A percentile compares a stretch with the other conserved stretches of the same genome.
phyloP scores from a whole-genome alignment of 2,113 vertebrate genomes.

The Cyphomyrus discorhynchus region DNA sequence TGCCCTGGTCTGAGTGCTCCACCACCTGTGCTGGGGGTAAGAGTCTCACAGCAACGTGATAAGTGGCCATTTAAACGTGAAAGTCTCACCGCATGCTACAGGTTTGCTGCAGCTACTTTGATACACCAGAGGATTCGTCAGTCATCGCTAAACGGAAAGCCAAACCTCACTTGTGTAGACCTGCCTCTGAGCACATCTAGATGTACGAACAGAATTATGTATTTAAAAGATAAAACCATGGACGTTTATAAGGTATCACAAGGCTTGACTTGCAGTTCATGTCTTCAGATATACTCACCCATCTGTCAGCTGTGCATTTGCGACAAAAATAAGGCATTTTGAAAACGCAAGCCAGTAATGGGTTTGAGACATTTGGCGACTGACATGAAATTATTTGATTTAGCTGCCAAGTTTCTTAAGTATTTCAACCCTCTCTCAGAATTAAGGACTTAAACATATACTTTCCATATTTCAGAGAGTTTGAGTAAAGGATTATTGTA shows the following conservation, averaged over 20 bases:
- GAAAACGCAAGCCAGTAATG: conserved; percentile 36
- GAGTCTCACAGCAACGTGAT: conserved; percentile 10
- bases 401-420: conserved; percentile 38
- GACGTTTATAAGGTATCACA: background rate
- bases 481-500: conserved; percentile 41
- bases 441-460: conserved; percentile 43
- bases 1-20: conserved; percentile 93
- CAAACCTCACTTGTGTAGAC: background rate
- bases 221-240: background rate
- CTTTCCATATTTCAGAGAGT: conserved; percentile 41
- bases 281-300: background rate
- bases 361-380: background rate
- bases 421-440: conserved; percentile 26
- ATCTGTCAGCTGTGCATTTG: background rate
- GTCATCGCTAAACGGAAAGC: background rate
- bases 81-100: background rate
- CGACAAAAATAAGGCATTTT: background rate
- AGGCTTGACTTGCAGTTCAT: background rate
- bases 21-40: conserved; percentile 92
- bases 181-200: background rate
- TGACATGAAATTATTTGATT: conserved; percentile 23
- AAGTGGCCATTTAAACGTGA: background rate
- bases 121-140: background rate
- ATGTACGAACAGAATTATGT: background rate
- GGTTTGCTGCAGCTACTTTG: background rate